A percentile compares a stretch with the other conserved stretches of the same genome.
Conservation (phyloP, 2,113 vertebrate species). For the Melanostigma gelatinosum region DNA sequence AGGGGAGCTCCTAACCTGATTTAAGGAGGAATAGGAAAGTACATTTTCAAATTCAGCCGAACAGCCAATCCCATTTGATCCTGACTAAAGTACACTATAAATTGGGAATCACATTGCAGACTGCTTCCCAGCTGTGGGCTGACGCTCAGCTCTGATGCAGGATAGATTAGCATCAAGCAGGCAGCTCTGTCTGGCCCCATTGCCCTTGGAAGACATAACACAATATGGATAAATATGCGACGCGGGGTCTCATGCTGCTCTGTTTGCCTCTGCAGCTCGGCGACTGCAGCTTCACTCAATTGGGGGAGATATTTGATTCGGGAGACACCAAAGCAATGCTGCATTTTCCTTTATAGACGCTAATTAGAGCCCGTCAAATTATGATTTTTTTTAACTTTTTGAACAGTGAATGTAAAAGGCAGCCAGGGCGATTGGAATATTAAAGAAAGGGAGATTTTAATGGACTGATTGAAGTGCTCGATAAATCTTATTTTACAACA, state of each 20-base stretch:
- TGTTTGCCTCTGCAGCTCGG: slow-evolving; percentile 30
- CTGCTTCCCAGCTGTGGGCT: slow-evolving; percentile 62
- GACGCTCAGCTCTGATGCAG: slow-evolving; percentile 34
- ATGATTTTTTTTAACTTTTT: not conserved
- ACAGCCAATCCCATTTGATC: slow-evolving; percentile 69
- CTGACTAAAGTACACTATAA: slow-evolving; percentile 60
- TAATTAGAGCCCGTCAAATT: not conserved
- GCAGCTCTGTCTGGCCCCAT: slow-evolving; percentile 45
- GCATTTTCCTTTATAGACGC: not conserved
- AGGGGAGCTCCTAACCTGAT: slow-evolving; percentile 62
- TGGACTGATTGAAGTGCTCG: not conserved
- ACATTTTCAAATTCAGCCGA: slow-evolving; percentile 57
- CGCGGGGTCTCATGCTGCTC: slow-evolving; percentile 31
- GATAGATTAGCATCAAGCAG: slow-evolving; percentile 63
- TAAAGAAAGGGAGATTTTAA: not conserved
- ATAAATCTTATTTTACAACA: slow-evolving; percentile 5
- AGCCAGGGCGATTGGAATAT: not conserved
- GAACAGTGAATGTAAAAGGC: not conserved
- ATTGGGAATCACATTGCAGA: slow-evolving; percentile 58
- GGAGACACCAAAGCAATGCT: not conserved
- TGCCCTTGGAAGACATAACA: slow-evolving; percentile 62
- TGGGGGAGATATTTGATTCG: slow-evolving; percentile 22
- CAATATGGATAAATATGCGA: slow-evolving; percentile 58
- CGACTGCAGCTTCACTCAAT: slow-evolving; percentile 40
- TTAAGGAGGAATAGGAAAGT: slow-evolving; percentile 55